Percentiles rank a stretch among this genome's conserved stretches.
phyloP scores from a whole-genome alignment of 2,113 vertebrate species.

The Empidonax alnorum region DNA sequence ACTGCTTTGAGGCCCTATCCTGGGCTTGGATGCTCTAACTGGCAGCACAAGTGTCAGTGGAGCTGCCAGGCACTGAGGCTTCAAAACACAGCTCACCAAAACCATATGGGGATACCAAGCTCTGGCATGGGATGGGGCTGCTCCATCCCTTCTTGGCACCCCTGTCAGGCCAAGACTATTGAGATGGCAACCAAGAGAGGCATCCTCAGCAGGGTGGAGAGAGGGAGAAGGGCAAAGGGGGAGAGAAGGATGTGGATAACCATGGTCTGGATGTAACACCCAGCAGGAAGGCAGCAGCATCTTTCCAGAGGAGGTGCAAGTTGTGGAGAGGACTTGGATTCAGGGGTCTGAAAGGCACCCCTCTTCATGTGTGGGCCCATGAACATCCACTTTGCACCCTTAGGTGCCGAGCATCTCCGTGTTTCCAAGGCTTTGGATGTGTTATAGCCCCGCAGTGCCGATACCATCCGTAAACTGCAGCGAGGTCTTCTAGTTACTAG shows the following conservation, averaged over 20 bases:
- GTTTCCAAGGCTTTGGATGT: not conserved
- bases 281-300: not conserved
- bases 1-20: not conserved
- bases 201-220: not conserved
- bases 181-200: not conserved
- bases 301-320: not conserved
- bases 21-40: conserved; percentile 29
- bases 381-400: not conserved
- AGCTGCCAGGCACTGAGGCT: conserved; percentile 50
- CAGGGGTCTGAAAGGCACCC: not conserved
- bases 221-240: not conserved
- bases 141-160: not conserved
- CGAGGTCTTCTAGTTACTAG: not conserved
- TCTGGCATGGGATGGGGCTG: not conserved
- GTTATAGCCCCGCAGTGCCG: accelerated
- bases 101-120: not conserved
- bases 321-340: not conserved
- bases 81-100: conserved; percentile 21
- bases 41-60: conserved; percentile 20
- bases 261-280: not conserved
- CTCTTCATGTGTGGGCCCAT: not conserved
- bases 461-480: not conserved
- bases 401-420: accelerated
- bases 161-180: not conserved
- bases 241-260: not conserved